phyloP scores from a whole-genome alignment of 2,113 vertebrate species.

The Semicossyphus pulcher region DNA sequence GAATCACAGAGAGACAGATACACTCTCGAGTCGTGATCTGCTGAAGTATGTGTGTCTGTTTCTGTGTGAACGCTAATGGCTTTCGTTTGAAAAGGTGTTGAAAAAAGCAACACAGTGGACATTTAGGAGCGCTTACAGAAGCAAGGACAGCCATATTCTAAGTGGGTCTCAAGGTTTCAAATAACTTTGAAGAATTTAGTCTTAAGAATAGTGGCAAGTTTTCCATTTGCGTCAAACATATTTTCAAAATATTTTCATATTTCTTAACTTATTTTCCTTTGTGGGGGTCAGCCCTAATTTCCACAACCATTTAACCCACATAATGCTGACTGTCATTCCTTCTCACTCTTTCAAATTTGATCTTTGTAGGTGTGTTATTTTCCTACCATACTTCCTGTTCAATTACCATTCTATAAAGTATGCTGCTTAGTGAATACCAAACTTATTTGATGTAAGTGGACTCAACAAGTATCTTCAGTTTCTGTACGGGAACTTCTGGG shows the following conservation, averaged over 20 bases:
- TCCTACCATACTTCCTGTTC: too few species aligned
- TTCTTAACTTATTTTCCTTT: background rate
- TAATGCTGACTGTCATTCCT: background rate
- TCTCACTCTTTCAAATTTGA: background rate
- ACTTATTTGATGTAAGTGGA: too few species aligned
- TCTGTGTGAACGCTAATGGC: conserved; percentile 34
- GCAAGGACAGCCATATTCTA: conserved; percentile 18
- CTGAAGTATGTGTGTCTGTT: conserved; percentile 1
- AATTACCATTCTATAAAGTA: background rate
- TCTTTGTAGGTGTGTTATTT: background rate
- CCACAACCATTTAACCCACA: background rate
- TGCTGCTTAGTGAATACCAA: background rate
- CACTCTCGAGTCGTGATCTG: background rate
- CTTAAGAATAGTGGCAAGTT: background rate
- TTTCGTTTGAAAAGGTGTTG: conserved; percentile 5
- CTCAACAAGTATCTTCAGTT: too few species aligned
- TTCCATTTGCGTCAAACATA: background rate
- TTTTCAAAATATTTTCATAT: background rate
- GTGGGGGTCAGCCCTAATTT: background rate
- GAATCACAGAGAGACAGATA: conserved; percentile 3
- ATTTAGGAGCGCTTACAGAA: background rate
- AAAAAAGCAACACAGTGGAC: background rate
- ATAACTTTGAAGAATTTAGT: background rate
- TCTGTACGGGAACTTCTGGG: too few species aligned
- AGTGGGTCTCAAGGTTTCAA: background rate